Evolutionary conservation across 2,888 invertebrate species (phyloP).

Genomic region (Macropis europaea): DNA sequence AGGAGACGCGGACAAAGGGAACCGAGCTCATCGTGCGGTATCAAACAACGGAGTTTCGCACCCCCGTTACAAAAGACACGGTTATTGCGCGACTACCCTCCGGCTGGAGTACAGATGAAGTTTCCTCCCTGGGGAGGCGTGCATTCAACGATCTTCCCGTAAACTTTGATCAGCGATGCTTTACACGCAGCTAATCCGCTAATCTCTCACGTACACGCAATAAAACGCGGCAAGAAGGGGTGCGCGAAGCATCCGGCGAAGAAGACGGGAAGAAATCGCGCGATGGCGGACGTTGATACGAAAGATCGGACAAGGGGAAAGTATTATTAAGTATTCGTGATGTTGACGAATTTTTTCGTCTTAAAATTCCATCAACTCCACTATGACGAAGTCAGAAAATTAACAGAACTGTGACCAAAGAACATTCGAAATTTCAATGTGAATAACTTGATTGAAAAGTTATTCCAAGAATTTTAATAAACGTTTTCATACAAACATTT

Average conservation of each 20-base stretch:
- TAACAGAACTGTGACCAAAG: no score
- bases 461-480: no score
- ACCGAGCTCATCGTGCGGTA: slow-evolving; percentile 3
- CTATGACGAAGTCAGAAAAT: no score
- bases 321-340: no score
- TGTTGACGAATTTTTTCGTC: no score
- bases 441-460: no score
- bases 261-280: slow-evolving; percentile 5
- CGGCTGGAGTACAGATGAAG: slow-evolving; percentile 28
- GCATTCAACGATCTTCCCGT: slow-evolving; percentile 29
- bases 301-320: not conserved
- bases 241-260: not conserved
- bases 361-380: no score
- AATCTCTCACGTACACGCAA: slow-evolving; percentile 59
- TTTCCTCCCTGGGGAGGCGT: slow-evolving; percentile 16
- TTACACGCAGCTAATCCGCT: slow-evolving; percentile 56
- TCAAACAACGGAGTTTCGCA: slow-evolving; percentile 44
- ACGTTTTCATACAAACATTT: no score
- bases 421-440: no score
- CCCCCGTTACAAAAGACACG: slow-evolving; percentile 32
- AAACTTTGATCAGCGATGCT: slow-evolving; percentile 60
- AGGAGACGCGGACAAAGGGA: slow-evolving; percentile 30
- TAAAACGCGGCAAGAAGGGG: slow-evolving; percentile 41
- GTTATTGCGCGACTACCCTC: slow-evolving; percentile 38
- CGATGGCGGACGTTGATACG: not conserved